Base-by-base conservation (phyloP, 2,888 invertebrate genomes). In the Diloba caeruleocephala region DNA sequence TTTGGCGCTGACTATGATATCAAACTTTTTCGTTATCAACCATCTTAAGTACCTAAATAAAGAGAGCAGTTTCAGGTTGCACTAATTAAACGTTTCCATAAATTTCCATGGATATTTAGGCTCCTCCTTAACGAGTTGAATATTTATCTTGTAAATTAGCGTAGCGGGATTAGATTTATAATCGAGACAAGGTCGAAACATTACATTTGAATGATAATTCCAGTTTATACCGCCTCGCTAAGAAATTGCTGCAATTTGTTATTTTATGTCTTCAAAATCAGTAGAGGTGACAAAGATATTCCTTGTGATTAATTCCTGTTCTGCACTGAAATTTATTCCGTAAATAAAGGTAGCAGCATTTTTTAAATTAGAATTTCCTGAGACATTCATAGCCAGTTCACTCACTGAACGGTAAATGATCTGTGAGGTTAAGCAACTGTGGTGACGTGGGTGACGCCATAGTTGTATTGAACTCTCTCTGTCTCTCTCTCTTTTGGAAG, bases 101-200 rank as follows among this genome's bases (percentile, higher is more conserved):
- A 25, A 29, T 33, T 50, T 44, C 19, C 26, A 23, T 7, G 17
- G 14, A 15, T n/a, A 61, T 43, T 43, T 59, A 33, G 13, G 19
- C 33, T 10, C 7, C 6, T 13, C 5, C 13, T 13, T 58, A 58
- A 48, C 48, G 9, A 63, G 36, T 41, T 1, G 10, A 59, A 67
- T 57, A 60, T 71, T 67, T 63, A 60, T 71, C 52, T 63, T 57
- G 10, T 45, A 55, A 71, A 71, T 55, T 39, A 50, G 50, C 43
- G 42, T 10, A 34, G 32, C 36, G 42, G 32, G 44, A 39, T 68
- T 33, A 57, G 52, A 67, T 70, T 63, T 63, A 57, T 56, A 50
- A 10, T 43, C 56, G 34, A 57, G 52, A 42, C 52, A 59, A 71
- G 44, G 38, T 32, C 28, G 14, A 56, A 55, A 56, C 51, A 45